Conservation (phyloP, 2,888 invertebrate genomes). For the Aradus depressus region DNA sequence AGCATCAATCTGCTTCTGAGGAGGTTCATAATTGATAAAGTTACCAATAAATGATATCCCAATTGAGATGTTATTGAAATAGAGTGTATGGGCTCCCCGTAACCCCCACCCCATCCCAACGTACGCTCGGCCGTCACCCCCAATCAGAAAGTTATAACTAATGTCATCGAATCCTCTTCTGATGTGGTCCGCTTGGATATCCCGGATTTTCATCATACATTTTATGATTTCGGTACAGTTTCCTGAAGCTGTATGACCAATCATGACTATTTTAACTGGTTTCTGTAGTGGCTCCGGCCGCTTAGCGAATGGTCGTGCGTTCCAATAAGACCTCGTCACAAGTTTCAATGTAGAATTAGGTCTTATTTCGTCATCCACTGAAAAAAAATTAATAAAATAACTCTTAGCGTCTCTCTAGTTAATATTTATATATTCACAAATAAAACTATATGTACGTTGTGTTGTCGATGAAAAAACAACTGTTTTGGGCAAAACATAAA, state of each 20-base stretch:
- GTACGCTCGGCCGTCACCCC: constrained; percentile 27
- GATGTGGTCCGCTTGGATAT: constrained; percentile 5
- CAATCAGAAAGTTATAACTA: constrained; percentile 27
- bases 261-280: constrained; percentile 1
- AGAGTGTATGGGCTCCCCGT: constrained; percentile 54
- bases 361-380: too few relatives aligned
- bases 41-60: constrained; percentile 19
- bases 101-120: constrained; percentile 43
- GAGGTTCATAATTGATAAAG: constrained; percentile 2
- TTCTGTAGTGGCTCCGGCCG: too few relatives aligned
- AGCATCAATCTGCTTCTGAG: neutral
- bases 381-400: too few relatives aligned
- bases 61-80: constrained; percentile 3
- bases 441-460: too few relatives aligned
- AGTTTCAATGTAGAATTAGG: too few relatives aligned
- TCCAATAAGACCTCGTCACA: too few relatives aligned
- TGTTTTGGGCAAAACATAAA: too few relatives aligned
- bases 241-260: neutral
- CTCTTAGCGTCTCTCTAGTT: too few relatives aligned
- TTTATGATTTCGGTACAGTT: neutral
- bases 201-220: neutral
- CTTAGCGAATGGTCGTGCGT: too few relatives aligned
- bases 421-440: too few relatives aligned
- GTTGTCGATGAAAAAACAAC: too few relatives aligned
- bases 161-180: constrained; percentile 22